phyloP scores from a whole-genome alignment of 2,113 vertebrate species.

The Pluvialis apricaria region DNA sequence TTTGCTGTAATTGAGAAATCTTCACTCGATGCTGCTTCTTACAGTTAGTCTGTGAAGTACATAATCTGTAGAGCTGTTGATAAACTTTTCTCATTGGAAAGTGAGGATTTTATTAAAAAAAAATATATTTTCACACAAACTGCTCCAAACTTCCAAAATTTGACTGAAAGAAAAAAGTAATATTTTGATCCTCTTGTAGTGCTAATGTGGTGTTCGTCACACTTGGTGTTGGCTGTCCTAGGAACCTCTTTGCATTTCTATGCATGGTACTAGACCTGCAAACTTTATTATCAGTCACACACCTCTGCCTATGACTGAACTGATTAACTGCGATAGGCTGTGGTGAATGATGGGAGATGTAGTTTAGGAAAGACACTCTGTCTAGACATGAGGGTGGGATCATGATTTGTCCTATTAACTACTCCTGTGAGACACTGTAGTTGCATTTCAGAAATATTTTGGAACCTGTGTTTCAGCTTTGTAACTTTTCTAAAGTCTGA shows the following conservation, averaged over 20 bases:
- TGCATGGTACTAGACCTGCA: background rate
- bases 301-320: background rate
- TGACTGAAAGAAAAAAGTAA: background rate
- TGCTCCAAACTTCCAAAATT: background rate
- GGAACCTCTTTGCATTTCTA: background rate
- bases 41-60: background rate
- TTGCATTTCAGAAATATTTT: background rate
- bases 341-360: background rate
- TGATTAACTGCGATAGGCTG: background rate
- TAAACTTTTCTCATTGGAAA: background rate
- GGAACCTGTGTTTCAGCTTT: background rate
- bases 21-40: background rate
- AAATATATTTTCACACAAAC: background rate
- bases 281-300: background rate
- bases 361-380: background rate
- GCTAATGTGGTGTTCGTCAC: background rate
- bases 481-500: background rate
- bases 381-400: background rate
- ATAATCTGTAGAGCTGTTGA: background rate
- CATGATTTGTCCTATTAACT: background rate
- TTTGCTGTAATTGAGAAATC: background rate
- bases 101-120: background rate
- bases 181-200: background rate
- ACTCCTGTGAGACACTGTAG: background rate
- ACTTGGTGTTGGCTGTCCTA: background rate